Base-by-base conservation (phyloP, 2,797 vertebrate genomes). In the Aeoliscus strigatus region DNA sequence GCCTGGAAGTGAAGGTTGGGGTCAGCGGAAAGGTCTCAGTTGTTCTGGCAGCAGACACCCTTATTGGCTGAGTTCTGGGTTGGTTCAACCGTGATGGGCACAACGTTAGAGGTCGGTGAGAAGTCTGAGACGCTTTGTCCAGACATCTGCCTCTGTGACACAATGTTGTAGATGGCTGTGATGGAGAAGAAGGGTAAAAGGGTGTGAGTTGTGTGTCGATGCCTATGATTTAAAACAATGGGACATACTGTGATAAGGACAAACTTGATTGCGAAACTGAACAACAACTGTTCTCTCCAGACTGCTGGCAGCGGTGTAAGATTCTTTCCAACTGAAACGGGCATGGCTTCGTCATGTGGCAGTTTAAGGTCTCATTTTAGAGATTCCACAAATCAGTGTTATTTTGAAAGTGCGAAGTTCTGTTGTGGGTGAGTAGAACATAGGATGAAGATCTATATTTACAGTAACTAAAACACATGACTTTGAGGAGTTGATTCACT, bases 121-220 rank as follows among this genome's bases (percentile, higher is more conserved):
- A 93, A 90, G 66, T 92, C 88, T 0, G 86, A 33, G 60, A 91
- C 89, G 0, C 56, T 75, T 39, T 82, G 88, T 27, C 88, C 90
- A 0, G 86, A 72, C 33, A 94, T 93, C 84, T 92, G 92, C 70
- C 89, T 78, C 87, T 93, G 91, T 0, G 92, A 92, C 58, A 93
- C 89, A 10, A 91, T 91, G 79, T 73, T 87, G 84, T 93, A 91
- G 80, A 94, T 93, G 75, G 86, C 87, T 94, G 89, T 63, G 73
- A 47, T 14, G 55, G 65, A 54, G 7, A 46, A 62, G 32, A 25
- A 26, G 57, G 29, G 59, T 14, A 43, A 32, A 15, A 65, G 29
- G 36, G 36, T 51, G 44, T 38, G 45, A 60, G 51, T 69, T 62
- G 62, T 13, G 40, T 53, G 60, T 49, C 51, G 52, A 61, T 60